Percentiles rank a stretch among this genome's conserved stretches.
Evolutionary conservation across 2,113 vertebrate species (phyloP).

Genomic region (Mugil cephalus): DNA sequence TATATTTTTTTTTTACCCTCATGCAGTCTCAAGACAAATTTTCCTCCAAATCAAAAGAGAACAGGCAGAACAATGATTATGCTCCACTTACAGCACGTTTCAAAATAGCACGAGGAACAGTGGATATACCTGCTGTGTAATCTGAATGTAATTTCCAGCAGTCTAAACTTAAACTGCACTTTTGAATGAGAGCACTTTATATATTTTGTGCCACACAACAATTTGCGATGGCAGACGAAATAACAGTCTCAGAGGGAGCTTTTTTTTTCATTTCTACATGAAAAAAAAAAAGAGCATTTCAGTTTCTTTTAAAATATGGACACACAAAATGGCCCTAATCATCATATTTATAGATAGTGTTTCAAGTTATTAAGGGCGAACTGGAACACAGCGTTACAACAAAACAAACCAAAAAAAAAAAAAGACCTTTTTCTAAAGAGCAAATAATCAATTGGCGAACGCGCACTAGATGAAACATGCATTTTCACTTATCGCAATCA

Average conservation of each 20-base stretch:
- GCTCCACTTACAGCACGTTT: slow-evolving; percentile 37
- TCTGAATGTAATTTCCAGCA: slow-evolving; percentile 70
- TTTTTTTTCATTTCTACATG: slow-evolving; percentile 25
- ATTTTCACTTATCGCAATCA: too few relatives aligned
- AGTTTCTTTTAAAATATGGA: not conserved
- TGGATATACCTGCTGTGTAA: slow-evolving; percentile 67
- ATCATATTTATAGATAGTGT: too few relatives aligned
- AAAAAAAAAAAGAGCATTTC: slow-evolving; percentile 33
- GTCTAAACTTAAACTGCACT: slow-evolving; percentile 44
- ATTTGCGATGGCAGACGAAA: slow-evolving; percentile 26
- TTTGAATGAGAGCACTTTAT: slow-evolving; percentile 35
- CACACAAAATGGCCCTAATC: not conserved
- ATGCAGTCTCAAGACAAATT: slow-evolving; percentile 34
- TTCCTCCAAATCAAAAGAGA: slow-evolving; percentile 37
- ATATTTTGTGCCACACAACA: slow-evolving; percentile 34
- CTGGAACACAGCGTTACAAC: too few relatives aligned
- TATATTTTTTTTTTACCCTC: slow-evolving; percentile 15
- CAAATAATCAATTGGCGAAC: too few relatives aligned
- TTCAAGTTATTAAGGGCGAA: not conserved
- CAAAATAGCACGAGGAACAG: slow-evolving; percentile 62
- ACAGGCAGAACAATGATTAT: slow-evolving; percentile 32
- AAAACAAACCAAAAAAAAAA: too few relatives aligned
- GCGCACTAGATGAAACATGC: too few relatives aligned
- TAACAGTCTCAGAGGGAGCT: not conserved
- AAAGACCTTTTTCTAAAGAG: too few relatives aligned